Evolutionary conservation across 2,113 vertebrate genomes (phyloP), one percentile per base, ranked within the genome.

Genomic region (Cygnus atratus): DNA sequence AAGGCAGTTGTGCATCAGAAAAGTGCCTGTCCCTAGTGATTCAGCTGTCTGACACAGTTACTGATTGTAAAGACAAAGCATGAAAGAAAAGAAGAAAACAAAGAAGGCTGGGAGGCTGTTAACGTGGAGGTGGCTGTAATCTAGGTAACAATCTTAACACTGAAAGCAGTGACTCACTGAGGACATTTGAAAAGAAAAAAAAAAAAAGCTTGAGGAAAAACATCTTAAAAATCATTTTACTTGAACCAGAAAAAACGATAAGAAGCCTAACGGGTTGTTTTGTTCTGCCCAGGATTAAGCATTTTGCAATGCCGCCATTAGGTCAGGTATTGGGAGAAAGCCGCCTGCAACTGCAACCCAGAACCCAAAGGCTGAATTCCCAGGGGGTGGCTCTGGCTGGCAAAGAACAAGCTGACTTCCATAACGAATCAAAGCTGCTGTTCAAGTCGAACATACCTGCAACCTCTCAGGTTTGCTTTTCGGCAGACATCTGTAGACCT

Each of bases 41-140:
- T 91, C 87, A 84, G 46, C 71, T 90, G 57, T 10, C 76, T 91
- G 84, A 57, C 63, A 84, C 16, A 11, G 72, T 2, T 55, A 15
- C 61, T 57, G 79, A 86, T 43, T 26, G 83, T 74, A 88, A 92
- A 93, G 83, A 88, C 83, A 93, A 93, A 92, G 92, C 87, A 61
- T 25, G 90, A 90, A 94, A 90, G 46, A 70, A 57, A 72, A 70
- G 75, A 39, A 41, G 73, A 80, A 59, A 92, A 95, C 83, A 94
- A 95, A 96, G 76, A 54, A 50, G 65, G 37, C 61, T 92, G 94
- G 77, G 31, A 90, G 95, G 94, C 82, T 93, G 92, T 10, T 55
- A 11, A 20, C 6, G 88, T 78, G 95, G 93, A 94, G 94, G 93
- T 96, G 94, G 94, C 65, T 92, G 80, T 46, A 96, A 88, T 90